Percentiles rank a stretch among this genome's conserved stretches.
phyloP scores from a whole-genome alignment of 2,113 vertebrate genomes.

The Orycteropus afer region DNA sequence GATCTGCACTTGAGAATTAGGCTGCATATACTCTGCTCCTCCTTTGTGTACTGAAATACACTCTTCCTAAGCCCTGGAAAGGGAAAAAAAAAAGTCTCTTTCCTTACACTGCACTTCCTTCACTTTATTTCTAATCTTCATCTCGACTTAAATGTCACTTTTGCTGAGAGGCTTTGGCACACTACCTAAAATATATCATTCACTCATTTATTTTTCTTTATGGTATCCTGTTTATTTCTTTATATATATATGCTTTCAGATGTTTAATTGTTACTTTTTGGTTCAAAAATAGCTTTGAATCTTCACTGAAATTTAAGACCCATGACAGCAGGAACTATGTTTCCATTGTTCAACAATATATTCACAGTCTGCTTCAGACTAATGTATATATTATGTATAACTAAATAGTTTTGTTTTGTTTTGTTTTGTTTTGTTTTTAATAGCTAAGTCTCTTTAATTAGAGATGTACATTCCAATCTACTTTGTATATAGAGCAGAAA shows the following conservation, averaged over 20 bases:
- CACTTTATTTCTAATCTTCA: background rate
- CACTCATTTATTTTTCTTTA: background rate
- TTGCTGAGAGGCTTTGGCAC: background rate
- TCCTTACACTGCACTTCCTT: background rate
- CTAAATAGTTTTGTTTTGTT: background rate
- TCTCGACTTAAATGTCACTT: background rate
- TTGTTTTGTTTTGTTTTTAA: no score
- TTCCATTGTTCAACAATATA: background rate
- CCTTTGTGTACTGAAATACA: fast-evolving
- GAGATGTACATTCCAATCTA: background rate
- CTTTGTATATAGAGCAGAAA: background rate
- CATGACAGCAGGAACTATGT: background rate
- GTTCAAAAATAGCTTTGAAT: background rate
- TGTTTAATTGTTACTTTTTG: background rate
- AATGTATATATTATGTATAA: background rate
- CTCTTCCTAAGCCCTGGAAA: no score
- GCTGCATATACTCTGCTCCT: background rate
- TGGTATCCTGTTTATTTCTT: background rate
- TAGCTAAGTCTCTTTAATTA: background rate
- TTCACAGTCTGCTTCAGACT: background rate
- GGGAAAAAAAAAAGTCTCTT: background rate
- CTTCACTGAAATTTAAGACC: background rate
- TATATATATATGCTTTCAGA: background rate
- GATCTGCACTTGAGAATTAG: background rate
- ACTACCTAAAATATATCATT: background rate